phyloP scores from a whole-genome alignment of 2,888 invertebrate genomes.

The Amiota communis region DNA sequence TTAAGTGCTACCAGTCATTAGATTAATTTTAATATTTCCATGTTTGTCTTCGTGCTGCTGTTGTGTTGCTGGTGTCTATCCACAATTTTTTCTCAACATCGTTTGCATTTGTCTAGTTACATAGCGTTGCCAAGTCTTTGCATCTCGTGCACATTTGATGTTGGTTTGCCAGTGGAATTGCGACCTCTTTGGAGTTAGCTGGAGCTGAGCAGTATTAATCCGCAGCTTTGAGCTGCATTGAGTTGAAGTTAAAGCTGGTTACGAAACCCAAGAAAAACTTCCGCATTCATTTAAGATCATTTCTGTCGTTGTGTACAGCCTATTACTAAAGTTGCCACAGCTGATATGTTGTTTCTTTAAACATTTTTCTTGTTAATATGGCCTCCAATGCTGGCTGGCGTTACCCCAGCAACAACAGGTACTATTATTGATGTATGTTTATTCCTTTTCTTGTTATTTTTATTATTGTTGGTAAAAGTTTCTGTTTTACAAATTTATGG shows the following conservation, averaged over 20 bases:
- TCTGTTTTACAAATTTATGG: conserved; percentile 58
- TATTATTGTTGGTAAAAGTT: conserved; percentile 47
- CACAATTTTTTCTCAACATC: conserved; percentile 17
- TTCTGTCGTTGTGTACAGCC: conserved; percentile 67
- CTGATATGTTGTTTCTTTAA: conserved; percentile 44
- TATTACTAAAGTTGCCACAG: conserved; percentile 49
- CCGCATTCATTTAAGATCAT: conserved; percentile 73
- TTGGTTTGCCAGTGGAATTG: conserved; percentile 61
- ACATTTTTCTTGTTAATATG: conserved; percentile 42
- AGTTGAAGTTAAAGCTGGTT: conserved; percentile 63
- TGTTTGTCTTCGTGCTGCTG: conserved; percentile 41
- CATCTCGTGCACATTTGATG: conserved; percentile 42
- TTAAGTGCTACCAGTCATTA: conserved; percentile 59
- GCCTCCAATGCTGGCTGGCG: conserved; percentile 48
- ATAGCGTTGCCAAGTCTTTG: conserved; percentile 45
- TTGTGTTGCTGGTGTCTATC: conserved; percentile 10
- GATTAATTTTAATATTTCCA: conserved; percentile 67
- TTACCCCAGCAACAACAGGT: conserved; percentile 47
- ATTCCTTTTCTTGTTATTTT: conserved; percentile 45
- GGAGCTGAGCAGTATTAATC: no score
- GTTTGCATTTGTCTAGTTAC: conserved; percentile 34
- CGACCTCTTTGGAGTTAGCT: conserved; percentile 57
- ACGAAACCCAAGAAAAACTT: conserved; percentile 73
- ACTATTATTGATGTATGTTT: conserved; percentile 54
- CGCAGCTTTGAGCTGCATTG: no score